These are phyloP conservation scores for Monochamus alternatus DNA, from an alignment of 2,888 invertebrate genomes.

Conservation along the genomic window DNA sequence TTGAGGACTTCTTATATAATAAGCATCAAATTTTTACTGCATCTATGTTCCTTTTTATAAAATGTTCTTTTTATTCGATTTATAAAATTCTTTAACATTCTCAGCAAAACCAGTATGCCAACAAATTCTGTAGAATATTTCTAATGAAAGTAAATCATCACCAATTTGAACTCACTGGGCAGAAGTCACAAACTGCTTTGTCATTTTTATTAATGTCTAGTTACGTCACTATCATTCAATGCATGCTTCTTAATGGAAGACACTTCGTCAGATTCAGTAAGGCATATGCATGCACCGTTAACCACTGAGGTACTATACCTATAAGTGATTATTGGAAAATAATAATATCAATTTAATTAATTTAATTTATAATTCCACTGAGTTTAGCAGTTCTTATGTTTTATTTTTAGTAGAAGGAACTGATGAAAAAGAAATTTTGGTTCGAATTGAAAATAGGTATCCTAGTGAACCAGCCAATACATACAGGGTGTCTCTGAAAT, in stretches of 20 bases:
- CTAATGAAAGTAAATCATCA: not conserved
- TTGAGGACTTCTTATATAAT: no score
- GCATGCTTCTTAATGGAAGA: constrained; percentile 2
- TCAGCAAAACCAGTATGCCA: no score
- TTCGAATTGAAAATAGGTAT: no score
- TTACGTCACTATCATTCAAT: not conserved
- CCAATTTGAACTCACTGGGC: not conserved
- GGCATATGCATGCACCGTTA: not conserved
- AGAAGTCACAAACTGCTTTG: constrained; percentile 31
- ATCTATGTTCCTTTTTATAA: no score
- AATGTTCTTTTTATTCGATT: no score
- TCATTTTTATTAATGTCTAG: constrained; percentile 41
- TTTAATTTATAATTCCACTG: not conserved
- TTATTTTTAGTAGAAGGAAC: no score
- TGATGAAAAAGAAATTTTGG: no score
- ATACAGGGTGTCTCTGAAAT: no score
- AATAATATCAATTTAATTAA: not conserved
- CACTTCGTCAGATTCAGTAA: not conserved
- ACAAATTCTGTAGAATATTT: not conserved
- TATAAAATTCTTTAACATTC: no score
- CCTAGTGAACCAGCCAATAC: no score
- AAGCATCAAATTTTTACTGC: no score
- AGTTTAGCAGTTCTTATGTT: no score
- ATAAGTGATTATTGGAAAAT: not conserved
- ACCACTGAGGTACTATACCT: not conserved